Evolutionary conservation across 1,140 invertebrate genomes (phyloP), one percentile per base, ranked within the genome.

Genomic region (Macrobrachium rosenbergii): DNA sequence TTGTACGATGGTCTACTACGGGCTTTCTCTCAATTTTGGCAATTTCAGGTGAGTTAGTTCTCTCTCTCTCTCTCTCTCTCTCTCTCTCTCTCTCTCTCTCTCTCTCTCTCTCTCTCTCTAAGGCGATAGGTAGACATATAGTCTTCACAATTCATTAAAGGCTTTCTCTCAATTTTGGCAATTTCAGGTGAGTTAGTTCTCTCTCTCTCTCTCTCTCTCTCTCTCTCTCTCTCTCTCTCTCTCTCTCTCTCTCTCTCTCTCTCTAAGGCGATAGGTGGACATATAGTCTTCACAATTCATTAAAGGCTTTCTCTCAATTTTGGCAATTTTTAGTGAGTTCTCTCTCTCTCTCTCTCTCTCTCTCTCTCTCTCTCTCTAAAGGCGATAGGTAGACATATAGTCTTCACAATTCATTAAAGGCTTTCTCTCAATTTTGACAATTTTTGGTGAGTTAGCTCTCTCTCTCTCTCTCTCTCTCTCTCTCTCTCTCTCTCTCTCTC

Each of bases 1-100:
- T 82, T 91, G 91, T 19, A 90, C 91, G 37, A 88, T 91, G 45
- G 90, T 96, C 6, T 97, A 97, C 91, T 97, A 97, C 89, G 96
- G 96, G 2, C 91, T 97, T 5, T 96, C 96, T 0, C 95, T 96
- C 93, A 96, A 95, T 90, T 95, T 95, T 58, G 94, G 94, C 58
- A 94, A 95, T 90, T 93, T 97, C 67, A 89, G 77, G 84, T 87
- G 72, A 75, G 72, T 62, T 10, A n/a, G 62, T n/a, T 75, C 67
- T 75, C 63, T 83, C 58, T 83, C 28, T 60, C 52, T 60, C 67
- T 75, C 19, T 59, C 19, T 21, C 43, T 37, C 43, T 73, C 37
- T 73, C 37, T 67, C n/a, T 19, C n/a, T 60, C 37, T 37, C 19
- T 23, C 5, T 62, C n/a, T 21, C 45, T 76, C 28, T 23, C 73